phyloP scores from a whole-genome alignment of 1,140 invertebrate genomes.

The Leptoteleia sp. region DNA sequence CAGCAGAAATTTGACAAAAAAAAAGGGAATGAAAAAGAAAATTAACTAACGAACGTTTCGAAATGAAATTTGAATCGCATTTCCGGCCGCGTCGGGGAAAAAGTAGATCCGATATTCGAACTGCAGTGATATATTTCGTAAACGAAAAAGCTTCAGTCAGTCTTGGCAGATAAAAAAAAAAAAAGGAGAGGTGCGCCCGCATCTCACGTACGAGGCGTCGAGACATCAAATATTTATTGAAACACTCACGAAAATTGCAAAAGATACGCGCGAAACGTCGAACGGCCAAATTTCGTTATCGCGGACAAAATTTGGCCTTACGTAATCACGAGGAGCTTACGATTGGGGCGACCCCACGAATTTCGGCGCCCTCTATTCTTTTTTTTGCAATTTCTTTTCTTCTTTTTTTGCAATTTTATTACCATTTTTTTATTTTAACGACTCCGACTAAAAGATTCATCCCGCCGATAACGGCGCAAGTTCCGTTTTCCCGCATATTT shows the following conservation, averaged over 20 bases:
- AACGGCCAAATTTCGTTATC: slow-evolving; percentile 33
- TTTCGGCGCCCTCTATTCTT: too few relatives aligned
- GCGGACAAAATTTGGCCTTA: slow-evolving; percentile 15
- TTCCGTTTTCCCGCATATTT: not conserved
- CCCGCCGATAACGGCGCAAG: not conserved
- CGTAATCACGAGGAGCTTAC: slow-evolving; percentile 18
- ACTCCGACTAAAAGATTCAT: slow-evolving; percentile 20
- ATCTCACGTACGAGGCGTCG: slow-evolving; percentile 52
- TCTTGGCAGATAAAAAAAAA: slow-evolving; percentile 57
- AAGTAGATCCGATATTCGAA: slow-evolving; percentile 20
- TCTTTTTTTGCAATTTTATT: too few relatives aligned
- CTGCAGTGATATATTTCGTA: slow-evolving; percentile 34
- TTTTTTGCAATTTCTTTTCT: too few relatives aligned
- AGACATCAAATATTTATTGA: slow-evolving; percentile 57
- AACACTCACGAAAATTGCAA: slow-evolving; percentile 64
- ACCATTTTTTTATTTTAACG: too few relatives aligned
- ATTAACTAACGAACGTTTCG: slow-evolving; percentile 27
- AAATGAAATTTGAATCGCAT: slow-evolving; percentile 39
- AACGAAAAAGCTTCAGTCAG: slow-evolving; percentile 50
- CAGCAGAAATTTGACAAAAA: too few relatives aligned
- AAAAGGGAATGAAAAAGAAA: slow-evolving; percentile 17
- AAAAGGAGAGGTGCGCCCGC: too few relatives aligned
- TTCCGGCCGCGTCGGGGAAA: slow-evolving; percentile 13
- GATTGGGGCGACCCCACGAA: slow-evolving; percentile 3
- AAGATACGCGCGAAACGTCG: slow-evolving; percentile 17